Conservation (phyloP, 2,113 vertebrate genomes). For the Rhinogobius similis region DNA sequence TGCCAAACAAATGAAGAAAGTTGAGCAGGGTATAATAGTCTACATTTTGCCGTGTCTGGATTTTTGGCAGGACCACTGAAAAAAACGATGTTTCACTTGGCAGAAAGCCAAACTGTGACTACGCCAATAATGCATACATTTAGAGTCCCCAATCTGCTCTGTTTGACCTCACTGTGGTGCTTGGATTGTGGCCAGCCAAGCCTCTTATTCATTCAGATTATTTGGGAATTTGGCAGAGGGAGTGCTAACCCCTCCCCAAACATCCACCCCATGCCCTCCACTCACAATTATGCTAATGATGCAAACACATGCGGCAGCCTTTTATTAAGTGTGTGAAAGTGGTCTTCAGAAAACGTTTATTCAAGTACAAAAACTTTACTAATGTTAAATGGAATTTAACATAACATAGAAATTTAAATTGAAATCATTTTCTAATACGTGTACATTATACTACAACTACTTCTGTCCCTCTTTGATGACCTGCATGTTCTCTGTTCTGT, state of each 20-base stretch:
- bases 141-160: slow-evolving; percentile 45
- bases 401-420: too few species aligned
- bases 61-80: neutral
- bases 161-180: slow-evolving; percentile 44
- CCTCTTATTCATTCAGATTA: slow-evolving; percentile 57
- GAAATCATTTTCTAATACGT: too few species aligned
- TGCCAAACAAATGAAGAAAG: slow-evolving; percentile 51
- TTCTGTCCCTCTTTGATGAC: too few species aligned
- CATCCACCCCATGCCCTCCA: slow-evolving; percentile 19
- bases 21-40: slow-evolving; percentile 32
- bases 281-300: slow-evolving; percentile 68
- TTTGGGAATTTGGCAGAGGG: slow-evolving; percentile 32
- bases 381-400: too few species aligned
- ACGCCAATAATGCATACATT: slow-evolving; percentile 25
- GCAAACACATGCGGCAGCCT: slow-evolving; percentile 45
- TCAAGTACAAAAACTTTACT: too few species aligned
- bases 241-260: slow-evolving; percentile 31
- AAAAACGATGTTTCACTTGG: slow-evolving; percentile 51
- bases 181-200: slow-evolving; percentile 32
- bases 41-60: slow-evolving; percentile 30
- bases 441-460: too few species aligned
- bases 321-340: slow-evolving; percentile 47
- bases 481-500: too few species aligned
- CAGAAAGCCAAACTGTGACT: slow-evolving; percentile 22
- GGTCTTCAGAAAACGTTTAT: slow-evolving; percentile 14